Conservation (phyloP, 2,113 vertebrate genomes). For the Oreochromis aureus region DNA sequence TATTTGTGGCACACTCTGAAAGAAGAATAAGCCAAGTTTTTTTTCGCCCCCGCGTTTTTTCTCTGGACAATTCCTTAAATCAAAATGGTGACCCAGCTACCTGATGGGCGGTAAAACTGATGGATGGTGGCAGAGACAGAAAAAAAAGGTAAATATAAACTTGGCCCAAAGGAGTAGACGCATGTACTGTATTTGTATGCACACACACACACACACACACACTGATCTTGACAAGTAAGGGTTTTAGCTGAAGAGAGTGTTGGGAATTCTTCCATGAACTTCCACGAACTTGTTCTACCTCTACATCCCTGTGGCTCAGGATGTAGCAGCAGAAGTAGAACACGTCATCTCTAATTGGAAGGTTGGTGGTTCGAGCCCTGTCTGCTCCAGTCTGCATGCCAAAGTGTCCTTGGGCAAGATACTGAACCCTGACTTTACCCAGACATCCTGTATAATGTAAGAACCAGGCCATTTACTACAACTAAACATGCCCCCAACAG, state of each 20-base stretch:
- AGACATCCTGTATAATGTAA: background rate
- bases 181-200: background rate
- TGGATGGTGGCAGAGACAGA: conserved; percentile 8
- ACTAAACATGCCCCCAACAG: background rate
- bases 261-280: background rate
- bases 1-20: conserved; percentile 34
- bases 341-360: background rate
- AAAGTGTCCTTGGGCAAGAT: background rate
- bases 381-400: background rate
- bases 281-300: background rate
- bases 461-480: background rate
- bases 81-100: conserved; percentile 10
- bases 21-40: background rate
- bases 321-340: background rate
- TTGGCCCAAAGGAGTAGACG: background rate
- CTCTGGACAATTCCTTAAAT: conserved; percentile 17
- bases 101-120: background rate
- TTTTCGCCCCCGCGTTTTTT: background rate
- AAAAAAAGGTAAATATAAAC: conserved; percentile 11
- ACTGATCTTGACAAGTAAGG: background rate
- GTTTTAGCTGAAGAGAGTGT: background rate
- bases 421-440: background rate
- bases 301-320: background rate
- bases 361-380: background rate
- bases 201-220: background rate